Evolutionary conservation across 30 jellyfish, hydroid and myxozoan genomes (phyloP).

Genomic region (Pseudorhiza aurosa): DNA sequence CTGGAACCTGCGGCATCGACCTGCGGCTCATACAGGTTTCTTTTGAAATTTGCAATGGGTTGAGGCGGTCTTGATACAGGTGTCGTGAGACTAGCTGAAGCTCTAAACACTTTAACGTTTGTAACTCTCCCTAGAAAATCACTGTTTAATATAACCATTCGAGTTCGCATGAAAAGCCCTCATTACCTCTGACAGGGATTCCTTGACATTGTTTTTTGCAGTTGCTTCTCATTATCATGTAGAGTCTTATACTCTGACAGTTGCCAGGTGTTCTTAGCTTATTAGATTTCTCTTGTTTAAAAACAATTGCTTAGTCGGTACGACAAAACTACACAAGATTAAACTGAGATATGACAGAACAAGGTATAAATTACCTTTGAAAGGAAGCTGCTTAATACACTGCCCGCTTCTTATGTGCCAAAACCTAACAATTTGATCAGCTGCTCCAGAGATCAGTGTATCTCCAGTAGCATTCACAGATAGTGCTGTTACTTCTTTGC

Average conservation of each 20-base stretch:
- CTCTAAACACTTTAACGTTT: constrained; percentile 45
- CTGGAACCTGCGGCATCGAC: constrained; percentile 10
- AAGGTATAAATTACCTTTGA: constrained; percentile 82
- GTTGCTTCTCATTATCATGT: too few relatives aligned
- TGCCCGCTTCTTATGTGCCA: constrained; percentile 93
- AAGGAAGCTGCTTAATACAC: constrained; percentile 67
- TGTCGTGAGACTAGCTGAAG: constrained; percentile 19
- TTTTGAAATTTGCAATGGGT: constrained; percentile 57
- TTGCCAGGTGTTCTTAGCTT: too few relatives aligned
- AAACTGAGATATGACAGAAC: too few relatives aligned
- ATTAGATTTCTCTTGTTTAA: too few relatives aligned
- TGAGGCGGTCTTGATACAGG: background rate
- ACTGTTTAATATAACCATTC: too few relatives aligned
- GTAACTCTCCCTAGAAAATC: constrained; percentile 70
- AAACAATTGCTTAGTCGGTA: too few relatives aligned
- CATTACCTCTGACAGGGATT: too few relatives aligned
- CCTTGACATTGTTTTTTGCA: too few relatives aligned
- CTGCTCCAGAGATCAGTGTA: constrained; percentile 84
- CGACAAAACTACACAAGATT: too few relatives aligned
- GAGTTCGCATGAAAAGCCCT: too few relatives aligned
- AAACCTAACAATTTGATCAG: constrained; percentile 66
- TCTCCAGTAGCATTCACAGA: constrained; percentile 70
- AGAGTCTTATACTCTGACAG: too few relatives aligned
- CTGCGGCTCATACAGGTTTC: constrained; percentile 53
- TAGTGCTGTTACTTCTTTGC: constrained; percentile 77